phyloP scores from a whole-genome alignment of 2,888 invertebrate species.

The Proisotoma minuta region DNA sequence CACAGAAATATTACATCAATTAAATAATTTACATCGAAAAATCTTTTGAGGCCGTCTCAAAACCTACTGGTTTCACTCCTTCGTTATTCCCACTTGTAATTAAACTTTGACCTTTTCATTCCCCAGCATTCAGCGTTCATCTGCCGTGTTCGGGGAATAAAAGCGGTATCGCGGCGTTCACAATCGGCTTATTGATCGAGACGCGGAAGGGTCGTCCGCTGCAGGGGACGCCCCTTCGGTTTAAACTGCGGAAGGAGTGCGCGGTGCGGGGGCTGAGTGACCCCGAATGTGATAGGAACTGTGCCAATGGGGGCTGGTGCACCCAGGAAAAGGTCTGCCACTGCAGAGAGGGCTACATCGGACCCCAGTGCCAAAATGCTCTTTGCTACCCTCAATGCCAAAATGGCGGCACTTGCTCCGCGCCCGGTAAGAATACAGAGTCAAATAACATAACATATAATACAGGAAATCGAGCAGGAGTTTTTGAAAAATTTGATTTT shows the following conservation, averaged over 20 bases:
- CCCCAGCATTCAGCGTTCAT: slow-evolving; percentile 79
- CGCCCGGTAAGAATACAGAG: slow-evolving; percentile 83
- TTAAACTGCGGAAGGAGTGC: slow-evolving; percentile 88
- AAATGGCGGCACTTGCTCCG: slow-evolving; percentile 87
- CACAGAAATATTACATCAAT: too few species aligned
- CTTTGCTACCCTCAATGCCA: slow-evolving; percentile 87
- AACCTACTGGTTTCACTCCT: too few species aligned
- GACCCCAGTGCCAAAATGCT: slow-evolving; percentile 81
- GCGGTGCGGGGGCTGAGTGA: slow-evolving; percentile 84
- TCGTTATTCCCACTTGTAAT: not conserved
- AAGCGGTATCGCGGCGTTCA: slow-evolving; percentile 81
- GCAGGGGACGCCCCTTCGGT: slow-evolving; percentile 78
- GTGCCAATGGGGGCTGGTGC: slow-evolving; percentile 79
- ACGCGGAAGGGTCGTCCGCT: slow-evolving; percentile 72
- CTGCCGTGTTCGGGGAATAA: slow-evolving; percentile 81
- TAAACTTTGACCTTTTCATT: too few species aligned
- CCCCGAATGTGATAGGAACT: slow-evolving; percentile 82
- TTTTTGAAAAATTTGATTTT: too few species aligned
- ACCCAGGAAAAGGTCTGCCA: slow-evolving; percentile 78
- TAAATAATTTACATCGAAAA: too few species aligned
- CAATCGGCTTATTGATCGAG: slow-evolving; percentile 77
- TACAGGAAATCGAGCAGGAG: too few species aligned
- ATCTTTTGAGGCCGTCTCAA: too few species aligned
- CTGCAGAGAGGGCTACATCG: slow-evolving; percentile 71
- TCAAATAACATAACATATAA: too few species aligned